Percentiles rank a stretch among this genome's conserved stretches.
Evolutionary conservation across 2,113 vertebrate genomes (phyloP).

Genomic region (Datnioides undecimradiatus): DNA sequence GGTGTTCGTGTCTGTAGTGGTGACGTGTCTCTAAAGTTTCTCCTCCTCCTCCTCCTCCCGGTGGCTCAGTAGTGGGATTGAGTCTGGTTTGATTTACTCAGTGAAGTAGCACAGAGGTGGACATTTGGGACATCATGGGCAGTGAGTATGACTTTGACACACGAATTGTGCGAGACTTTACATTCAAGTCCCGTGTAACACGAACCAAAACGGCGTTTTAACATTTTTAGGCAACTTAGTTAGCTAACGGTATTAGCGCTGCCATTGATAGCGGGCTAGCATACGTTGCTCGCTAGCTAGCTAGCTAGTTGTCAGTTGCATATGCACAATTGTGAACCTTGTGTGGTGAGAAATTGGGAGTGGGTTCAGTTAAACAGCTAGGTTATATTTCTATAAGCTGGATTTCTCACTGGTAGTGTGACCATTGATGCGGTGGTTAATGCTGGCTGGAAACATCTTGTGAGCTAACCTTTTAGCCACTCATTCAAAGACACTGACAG

Average conservation of each 20-base stretch:
- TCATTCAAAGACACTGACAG: constrained; percentile 76
- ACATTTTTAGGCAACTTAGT: constrained; percentile 38
- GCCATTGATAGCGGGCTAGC: constrained; percentile 46
- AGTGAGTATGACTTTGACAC: constrained; percentile 76
- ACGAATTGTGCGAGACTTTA: neutral
- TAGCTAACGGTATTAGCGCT: constrained; percentile 11
- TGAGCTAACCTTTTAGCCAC: constrained; percentile 64
- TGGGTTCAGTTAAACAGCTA: neutral
- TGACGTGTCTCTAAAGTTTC: constrained; percentile 74
- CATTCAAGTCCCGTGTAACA: rapidly evolving
- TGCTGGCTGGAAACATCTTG: neutral
- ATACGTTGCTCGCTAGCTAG: constrained; percentile 38
- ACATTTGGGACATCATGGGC: constrained; percentile 73
- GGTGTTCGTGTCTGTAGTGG: constrained; percentile 48
- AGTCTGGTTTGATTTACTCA: constrained; percentile 10
- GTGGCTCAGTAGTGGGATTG: constrained; percentile 18
- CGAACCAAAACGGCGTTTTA: neutral
- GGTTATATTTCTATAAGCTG: neutral
- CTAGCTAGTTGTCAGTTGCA: constrained; percentile 8
- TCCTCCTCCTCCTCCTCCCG: constrained; percentile 16
- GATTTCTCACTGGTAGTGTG: neutral
- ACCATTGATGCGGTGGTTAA: neutral
- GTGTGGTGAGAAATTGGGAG: neutral
- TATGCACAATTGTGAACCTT: neutral
- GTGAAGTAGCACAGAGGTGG: constrained; percentile 9